Evolutionary conservation across 1,140 invertebrate genomes (phyloP), one percentile per base, ranked within the genome.

Genomic region (Medauroidea extradentata): DNA sequence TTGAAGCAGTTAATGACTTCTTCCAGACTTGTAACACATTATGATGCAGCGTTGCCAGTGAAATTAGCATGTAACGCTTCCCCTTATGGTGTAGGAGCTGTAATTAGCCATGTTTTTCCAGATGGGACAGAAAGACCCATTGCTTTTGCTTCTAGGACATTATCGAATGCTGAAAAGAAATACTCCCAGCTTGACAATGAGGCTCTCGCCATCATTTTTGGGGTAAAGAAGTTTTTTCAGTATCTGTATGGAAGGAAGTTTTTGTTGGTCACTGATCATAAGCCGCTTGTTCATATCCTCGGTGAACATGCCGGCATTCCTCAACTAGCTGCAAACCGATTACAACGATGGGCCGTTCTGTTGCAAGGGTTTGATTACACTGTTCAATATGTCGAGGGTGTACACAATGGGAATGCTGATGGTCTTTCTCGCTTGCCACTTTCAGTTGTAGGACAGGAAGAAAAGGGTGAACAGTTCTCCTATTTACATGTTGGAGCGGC

Each of bases 121-220:
- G n/a, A n/a, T n/a, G n/a, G n/a, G n/a, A n/a, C n/a, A n/a, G n/a
- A n/a, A n/a, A n/a, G n/a, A n/a, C n/a, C 78, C 0, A 75, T 83
- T 16, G 69, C 70, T 14, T 81, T 66, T 65, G 76, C 71, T 0
- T 82, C 78, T 14, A 65, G 73, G 23, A 73, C 75, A 2, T 63
- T 83, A 9, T 73, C 65, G 18, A 25, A 52, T 3, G 2, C 29
- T 7, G 75, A 85, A 65, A 64, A 67, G 59, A 77, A 77, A 13
- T 84, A 83, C 63, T 65, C 70, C n/a, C 75, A 81, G 57, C 67
- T 80, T 3, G 78, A 85, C 39, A 77, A 77, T 61, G 82, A 85
- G 68, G 78, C 71, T 0, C 66, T 79, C 9, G 71, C 74, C 3
- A 72, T 83, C 18, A 11, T 46, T 11, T 46, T 46, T 46, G 44